Percentiles rank a stretch among this genome's conserved stretches.
These are phyloP conservation scores for Zophobas atratus DNA, from an alignment of 1,140 invertebrate species.

Conservation along the genomic window DNA sequence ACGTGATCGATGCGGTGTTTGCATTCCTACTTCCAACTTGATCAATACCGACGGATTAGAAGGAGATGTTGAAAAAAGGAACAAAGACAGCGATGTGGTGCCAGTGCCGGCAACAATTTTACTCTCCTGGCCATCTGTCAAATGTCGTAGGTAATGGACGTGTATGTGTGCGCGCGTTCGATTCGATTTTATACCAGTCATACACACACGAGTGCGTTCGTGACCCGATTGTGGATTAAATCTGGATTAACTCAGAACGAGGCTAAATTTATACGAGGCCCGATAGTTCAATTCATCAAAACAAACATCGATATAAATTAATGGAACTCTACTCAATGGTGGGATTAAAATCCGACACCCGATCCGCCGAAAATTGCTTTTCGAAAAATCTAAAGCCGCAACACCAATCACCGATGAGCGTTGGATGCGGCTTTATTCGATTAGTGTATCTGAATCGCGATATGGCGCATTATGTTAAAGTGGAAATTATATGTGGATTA, in stretches of 20 bases:
- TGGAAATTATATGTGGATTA: conserved; percentile 29
- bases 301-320: conserved; percentile 43
- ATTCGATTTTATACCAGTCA: conserved; percentile 41
- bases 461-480: conserved; percentile 35
- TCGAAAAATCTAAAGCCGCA: conserved; percentile 30
- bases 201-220: conserved; percentile 40
- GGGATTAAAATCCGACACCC: conserved; percentile 23
- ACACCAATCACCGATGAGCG: conserved; percentile 16
- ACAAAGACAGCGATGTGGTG: conserved; percentile 4
- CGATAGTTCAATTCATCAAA: conserved; percentile 42
- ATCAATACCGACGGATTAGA: conserved; percentile 3
- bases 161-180: conserved; percentile 6
- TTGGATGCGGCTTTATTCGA: conserved; percentile 21
- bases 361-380: conserved; percentile 29
- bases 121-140: conserved; percentile 39
- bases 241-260: conserved; percentile 40
- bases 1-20: conserved; percentile 25
- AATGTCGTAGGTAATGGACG: conserved; percentile 40
- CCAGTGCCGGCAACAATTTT: conserved; percentile 20
- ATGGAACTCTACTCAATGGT: conserved; percentile 34
- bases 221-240: conserved; percentile 42
- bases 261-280: conserved; percentile 38
- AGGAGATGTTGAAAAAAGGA: conserved; percentile 16
- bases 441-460: conserved; percentile 9
- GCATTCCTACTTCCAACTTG: conserved; percentile 7